Evolutionary conservation across 2,888 invertebrate species (phyloP).

Genomic region (Apocheima hispidaria): DNA sequence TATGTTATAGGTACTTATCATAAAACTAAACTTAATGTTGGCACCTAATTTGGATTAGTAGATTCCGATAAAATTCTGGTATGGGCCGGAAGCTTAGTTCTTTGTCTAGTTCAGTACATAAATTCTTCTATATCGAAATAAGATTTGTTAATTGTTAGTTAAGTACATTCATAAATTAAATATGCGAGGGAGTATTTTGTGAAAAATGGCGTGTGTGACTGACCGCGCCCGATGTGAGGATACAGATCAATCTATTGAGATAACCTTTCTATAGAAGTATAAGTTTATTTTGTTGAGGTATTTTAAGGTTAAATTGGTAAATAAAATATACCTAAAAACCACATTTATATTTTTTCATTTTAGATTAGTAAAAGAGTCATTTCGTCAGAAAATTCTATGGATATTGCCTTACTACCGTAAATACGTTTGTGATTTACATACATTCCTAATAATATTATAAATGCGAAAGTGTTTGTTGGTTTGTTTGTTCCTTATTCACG

Average conservation of each 20-base stretch:
- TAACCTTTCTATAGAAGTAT: conserved; percentile 19
- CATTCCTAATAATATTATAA: too few relatives aligned
- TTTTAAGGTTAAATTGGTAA: conserved; percentile 2
- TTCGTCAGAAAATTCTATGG: neutral
- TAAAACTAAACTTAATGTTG: too few relatives aligned
- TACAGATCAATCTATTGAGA: neutral
- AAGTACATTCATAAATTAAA: neutral
- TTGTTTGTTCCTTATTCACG: too few relatives aligned
- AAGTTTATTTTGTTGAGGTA: conserved; percentile 5
- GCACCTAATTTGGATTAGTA: too few relatives aligned
- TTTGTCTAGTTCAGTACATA: neutral
- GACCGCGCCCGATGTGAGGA: neutral
- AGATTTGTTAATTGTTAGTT: neutral
- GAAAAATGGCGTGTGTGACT: neutral
- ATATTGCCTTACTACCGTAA: neutral
- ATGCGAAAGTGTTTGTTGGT: too few relatives aligned
- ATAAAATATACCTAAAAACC: neutral
- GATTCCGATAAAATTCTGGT: too few relatives aligned
- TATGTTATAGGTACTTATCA: too few relatives aligned
- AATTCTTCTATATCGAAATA: neutral
- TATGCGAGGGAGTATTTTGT: neutral
- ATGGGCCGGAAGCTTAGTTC: too few relatives aligned
- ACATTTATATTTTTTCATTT: conserved; percentile 3
- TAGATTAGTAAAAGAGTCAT: neutral
- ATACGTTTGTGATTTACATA: neutral